A percentile compares a stretch with the other conserved stretches of the same genome.
These are phyloP conservation scores for Caenorhabditis sp. DNA, from an alignment of 2,888 invertebrate species.

Conservation along the genomic window DNA sequence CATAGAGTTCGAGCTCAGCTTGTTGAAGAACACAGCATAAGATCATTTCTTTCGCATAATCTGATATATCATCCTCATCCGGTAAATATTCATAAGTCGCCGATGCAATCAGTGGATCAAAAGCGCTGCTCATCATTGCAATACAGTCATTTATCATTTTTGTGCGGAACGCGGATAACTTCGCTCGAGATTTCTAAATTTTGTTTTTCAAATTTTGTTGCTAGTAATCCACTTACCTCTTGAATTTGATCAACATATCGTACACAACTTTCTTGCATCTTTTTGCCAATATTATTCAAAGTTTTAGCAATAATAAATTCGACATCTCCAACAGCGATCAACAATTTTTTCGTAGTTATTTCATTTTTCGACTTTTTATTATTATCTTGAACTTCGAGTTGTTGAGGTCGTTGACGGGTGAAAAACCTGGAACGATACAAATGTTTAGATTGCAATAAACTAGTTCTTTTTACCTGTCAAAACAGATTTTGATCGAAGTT, in stretches of 20 bases:
- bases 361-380: slow-evolving; percentile 3
- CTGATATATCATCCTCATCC: slow-evolving; percentile 64
- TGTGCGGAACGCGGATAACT: slow-evolving; percentile 55
- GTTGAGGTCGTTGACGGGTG: slow-evolving; percentile 30
- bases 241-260: slow-evolving; percentile 65
- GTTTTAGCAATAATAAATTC: slow-evolving; percentile 67
- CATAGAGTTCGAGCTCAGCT: slow-evolving; percentile 66
- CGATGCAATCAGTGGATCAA: slow-evolving; percentile 54
- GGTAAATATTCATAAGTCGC: slow-evolving; percentile 60
- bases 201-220: background rate
- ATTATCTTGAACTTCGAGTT: slow-evolving; percentile 13
- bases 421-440: slow-evolving; percentile 14
- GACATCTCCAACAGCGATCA: slow-evolving; percentile 68
- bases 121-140: slow-evolving; percentile 55
- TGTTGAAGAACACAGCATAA: slow-evolving; percentile 67
- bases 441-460: too few species aligned
- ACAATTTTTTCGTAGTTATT: slow-evolving; percentile 61
- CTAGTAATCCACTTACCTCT: slow-evolving; percentile 44
- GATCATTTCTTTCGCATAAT: slow-evolving; percentile 70
- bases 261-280: slow-evolving; percentile 65
- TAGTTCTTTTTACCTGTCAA: slow-evolving; percentile 37
- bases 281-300: slow-evolving; percentile 58
- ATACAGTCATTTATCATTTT: slow-evolving; percentile 61
- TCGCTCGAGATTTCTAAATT: slow-evolving; percentile 55
- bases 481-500: slow-evolving; percentile 44